These are phyloP conservation scores for Norana najaformis DNA, from an alignment of 2,888 invertebrate species.

Conservation along the genomic window DNA sequence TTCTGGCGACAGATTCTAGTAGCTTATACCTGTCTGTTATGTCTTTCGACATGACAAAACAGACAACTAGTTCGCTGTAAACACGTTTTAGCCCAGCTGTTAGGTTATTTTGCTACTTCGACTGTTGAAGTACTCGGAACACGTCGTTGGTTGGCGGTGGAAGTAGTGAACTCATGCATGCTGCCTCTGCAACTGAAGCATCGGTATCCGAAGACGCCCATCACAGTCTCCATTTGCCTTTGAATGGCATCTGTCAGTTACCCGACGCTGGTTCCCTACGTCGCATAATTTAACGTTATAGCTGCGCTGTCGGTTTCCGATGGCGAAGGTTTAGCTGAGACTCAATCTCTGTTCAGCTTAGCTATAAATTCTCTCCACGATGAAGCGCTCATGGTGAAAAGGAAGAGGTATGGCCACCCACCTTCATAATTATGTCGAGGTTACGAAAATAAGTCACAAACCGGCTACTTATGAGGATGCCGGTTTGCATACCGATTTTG, in stretches of 20 bases:
- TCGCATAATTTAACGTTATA: not conserved
- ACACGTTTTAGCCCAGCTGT: conserved; percentile 4
- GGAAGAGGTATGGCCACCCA: no score
- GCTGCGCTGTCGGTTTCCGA: not conserved
- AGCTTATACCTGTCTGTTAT: not conserved
- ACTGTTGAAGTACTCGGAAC: conserved; percentile 3
- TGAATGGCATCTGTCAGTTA: conserved; percentile 1
- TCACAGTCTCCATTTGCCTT: not conserved
- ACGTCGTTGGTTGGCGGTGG: not conserved
- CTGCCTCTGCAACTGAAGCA: not conserved
- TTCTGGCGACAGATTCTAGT: not conserved
- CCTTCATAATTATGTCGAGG: no score
- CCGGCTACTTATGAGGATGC: no score
- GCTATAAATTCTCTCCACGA: no score
- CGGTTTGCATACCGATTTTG: no score
- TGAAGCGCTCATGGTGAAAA: no score
- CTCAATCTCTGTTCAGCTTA: no score
- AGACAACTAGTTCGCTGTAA: not conserved
- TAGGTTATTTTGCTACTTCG: not conserved
- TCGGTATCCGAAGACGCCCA: not conserved
- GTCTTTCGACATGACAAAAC: conserved; percentile 13
- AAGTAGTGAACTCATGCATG: not conserved
- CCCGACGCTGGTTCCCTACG: conserved; percentile 19
- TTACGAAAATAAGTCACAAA: no score
- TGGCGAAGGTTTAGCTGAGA: no score